Conservation (phyloP, 2,888 invertebrate genomes). For the Trachelus iudaicus region DNA sequence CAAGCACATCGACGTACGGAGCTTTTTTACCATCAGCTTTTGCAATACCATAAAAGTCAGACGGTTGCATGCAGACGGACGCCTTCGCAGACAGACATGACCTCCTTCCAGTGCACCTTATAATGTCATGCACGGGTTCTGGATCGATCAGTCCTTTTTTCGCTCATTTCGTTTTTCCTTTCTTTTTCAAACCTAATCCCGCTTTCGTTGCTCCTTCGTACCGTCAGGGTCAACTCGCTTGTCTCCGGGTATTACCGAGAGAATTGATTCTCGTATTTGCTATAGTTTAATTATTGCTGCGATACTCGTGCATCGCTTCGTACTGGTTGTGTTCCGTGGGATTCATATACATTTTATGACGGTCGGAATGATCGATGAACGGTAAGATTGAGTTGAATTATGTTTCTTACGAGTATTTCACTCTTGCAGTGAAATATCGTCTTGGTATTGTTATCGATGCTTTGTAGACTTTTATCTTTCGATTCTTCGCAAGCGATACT, state of each 20-base stretch:
- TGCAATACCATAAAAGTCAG: constrained; percentile 44
- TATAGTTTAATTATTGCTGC: neutral
- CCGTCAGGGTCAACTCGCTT: neutral
- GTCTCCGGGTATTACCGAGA: neutral
- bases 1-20: constrained; percentile 21
- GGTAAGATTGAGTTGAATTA: neutral
- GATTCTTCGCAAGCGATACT: neutral
- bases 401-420: neutral
- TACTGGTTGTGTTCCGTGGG: too few relatives aligned
- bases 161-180: neutral
- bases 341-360: too few relatives aligned
- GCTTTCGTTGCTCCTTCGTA: neutral
- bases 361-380: neutral
- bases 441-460: neutral
- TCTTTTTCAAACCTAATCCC: neutral
- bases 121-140: neutral
- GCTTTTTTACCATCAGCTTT: constrained; percentile 34
- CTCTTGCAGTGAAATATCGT: neutral
- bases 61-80: constrained; percentile 27
- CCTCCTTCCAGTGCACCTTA: constrained; percentile 30
- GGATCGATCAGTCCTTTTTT: neutral
- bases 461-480: neutral
- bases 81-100: constrained; percentile 31
- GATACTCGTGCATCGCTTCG: neutral
- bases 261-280: neutral